Evolutionary conservation across 1,140 invertebrate genomes (phyloP), one percentile per base, ranked within the genome.

Genomic region (Lasaia peninsularis): DNA sequence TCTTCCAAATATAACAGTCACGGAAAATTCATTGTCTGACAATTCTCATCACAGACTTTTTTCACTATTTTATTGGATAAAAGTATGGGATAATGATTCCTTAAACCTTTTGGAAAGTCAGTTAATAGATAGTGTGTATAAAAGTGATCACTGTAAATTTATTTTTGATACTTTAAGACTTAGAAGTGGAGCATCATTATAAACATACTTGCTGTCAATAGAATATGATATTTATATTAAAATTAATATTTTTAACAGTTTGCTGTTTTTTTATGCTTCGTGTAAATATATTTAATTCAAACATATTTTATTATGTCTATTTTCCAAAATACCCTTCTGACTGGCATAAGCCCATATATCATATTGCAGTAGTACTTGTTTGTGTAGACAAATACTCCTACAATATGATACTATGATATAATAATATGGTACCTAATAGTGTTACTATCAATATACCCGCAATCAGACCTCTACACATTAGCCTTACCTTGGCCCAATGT

Each of bases 21-120:
- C 70, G 28, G 74, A 28, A 6, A 28, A 85, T 65, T 60, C 57
- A 50, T 58, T 57, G 53, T 71, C 67, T 58, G 63, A 80, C 40
- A 61, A 52, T 60, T 55, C 57, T 51, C 84, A 86, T 60, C 68
- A 80, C 37, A 89, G 81, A 69, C 58, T 89, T n/a, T 81, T 85
- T 52, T 85, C 85, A 21, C 60, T 89, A 37, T 58, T 90, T 8
- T 87, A 84, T 66, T 90, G 86, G 81, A 75, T 89, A 16, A 84
- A 81, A 64, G 58, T 62, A 20, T 89, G 86, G 84, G 86, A 89
- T 68, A 71, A 53, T 32, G 74, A 80, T 16, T 82, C 86, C 21
- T 76, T 89, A 35, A 83, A 88, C 70, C 63, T 85, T 55, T 67
- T 90, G 51, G 80, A 89, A 62, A 78, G 77, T 14, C 87, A 89